These are phyloP conservation scores for Chymomyza procnemis DNA, from an alignment of 2,888 invertebrate species.

Conservation along the genomic window DNA sequence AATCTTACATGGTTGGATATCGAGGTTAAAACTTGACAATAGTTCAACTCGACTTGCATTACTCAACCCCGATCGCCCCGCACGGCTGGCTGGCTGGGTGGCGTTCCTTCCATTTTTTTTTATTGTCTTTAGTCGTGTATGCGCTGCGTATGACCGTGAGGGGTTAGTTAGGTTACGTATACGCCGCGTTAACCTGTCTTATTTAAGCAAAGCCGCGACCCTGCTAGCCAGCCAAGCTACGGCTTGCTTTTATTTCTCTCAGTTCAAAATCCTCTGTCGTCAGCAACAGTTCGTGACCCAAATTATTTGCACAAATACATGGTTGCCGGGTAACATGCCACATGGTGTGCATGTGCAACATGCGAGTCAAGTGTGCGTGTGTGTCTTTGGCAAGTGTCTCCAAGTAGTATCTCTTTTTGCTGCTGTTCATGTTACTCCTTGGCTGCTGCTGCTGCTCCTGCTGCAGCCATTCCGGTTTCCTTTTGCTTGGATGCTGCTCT, in stretches of 20 bases:
- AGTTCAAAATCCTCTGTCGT: not conserved
- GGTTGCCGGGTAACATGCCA: not conserved
- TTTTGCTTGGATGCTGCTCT: slow-evolving; percentile 1
- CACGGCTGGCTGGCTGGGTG: too few species aligned
- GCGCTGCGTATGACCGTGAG: slow-evolving; percentile 16
- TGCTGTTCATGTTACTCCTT: not conserved
- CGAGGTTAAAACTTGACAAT: slow-evolving; percentile 72
- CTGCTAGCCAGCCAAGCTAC: slow-evolving; percentile 22
- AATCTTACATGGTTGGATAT: slow-evolving; percentile 72
- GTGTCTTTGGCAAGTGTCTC: slow-evolving; percentile 42
- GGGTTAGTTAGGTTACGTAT: slow-evolving; percentile 48
- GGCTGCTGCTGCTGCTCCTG: not conserved
- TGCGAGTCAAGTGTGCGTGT: slow-evolving; percentile 15
- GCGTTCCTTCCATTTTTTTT: slow-evolving; percentile 26
- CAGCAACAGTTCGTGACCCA: slow-evolving; percentile 63
- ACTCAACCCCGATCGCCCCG: too few species aligned
- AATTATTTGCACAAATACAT: slow-evolving; percentile 59
- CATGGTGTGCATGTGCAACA: slow-evolving; percentile 1
- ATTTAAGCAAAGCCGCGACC: not conserved
- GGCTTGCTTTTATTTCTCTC: not conserved
- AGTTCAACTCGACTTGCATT: slow-evolving; percentile 69
- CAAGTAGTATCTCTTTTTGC: slow-evolving; percentile 36
- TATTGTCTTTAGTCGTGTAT: slow-evolving; percentile 53
- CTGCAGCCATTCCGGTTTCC: not conserved
- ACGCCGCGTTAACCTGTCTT: slow-evolving; percentile 52